phyloP scores from a whole-genome alignment of 2,113 vertebrate genomes.

The Bubalus kerabau region DNA sequence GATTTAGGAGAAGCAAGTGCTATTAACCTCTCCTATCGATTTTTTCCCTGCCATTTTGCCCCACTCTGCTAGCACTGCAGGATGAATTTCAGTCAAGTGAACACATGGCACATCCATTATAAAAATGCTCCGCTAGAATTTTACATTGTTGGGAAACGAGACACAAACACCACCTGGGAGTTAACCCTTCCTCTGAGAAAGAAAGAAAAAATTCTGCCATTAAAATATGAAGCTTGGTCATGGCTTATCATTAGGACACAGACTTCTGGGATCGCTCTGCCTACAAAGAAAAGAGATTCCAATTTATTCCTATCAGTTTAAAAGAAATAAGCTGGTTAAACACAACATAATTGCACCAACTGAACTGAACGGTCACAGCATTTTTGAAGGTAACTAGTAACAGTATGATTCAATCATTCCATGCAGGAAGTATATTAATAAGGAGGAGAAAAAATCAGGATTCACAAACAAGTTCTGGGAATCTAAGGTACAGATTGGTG shows the following conservation, averaged over 20 bases:
- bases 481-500: background rate
- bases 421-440: background rate
- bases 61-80: background rate
- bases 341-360: background rate
- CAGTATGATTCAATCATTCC: background rate
- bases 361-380: background rate
- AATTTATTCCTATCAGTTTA: background rate
- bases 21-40: background rate
- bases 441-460: background rate
- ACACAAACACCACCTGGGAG: background rate
- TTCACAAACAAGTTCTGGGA: background rate
- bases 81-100: conserved; percentile 1
- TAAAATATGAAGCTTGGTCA: background rate
- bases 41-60: background rate
- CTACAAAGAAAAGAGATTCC: background rate
- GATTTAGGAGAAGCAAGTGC: background rate
- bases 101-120: background rate
- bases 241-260: background rate
- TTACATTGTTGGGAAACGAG: conserved; percentile 7
- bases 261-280: background rate
- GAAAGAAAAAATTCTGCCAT: background rate
- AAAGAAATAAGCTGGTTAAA: background rate
- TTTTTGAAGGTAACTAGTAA: conserved; percentile 9
- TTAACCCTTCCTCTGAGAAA: background rate
- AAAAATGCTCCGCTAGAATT: background rate